Conservation (phyloP, 2,888 invertebrate species). For the Mythimna pallens region DNA sequence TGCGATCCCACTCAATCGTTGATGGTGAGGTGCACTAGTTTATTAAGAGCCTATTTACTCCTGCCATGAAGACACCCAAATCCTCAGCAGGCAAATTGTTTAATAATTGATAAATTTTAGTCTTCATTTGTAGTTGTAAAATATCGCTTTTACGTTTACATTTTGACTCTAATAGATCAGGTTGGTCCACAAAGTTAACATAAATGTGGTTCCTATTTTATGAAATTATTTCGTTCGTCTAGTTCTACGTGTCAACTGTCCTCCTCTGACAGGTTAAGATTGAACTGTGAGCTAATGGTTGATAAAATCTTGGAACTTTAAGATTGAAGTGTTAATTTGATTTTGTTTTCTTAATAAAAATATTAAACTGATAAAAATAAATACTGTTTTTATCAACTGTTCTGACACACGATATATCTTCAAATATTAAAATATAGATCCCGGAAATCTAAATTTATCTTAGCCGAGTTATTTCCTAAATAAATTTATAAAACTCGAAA, state of each 20-base stretch:
- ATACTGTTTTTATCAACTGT: neutral
- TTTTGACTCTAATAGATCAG: neutral
- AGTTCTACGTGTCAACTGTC: conserved; percentile 15
- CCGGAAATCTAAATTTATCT: conserved; percentile 18
- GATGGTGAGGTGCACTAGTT: too few species aligned
- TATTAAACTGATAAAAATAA: neutral
- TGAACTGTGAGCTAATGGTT: conserved; percentile 45
- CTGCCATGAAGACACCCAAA: too few species aligned
- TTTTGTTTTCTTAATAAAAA: conserved; percentile 4
- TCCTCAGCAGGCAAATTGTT: too few species aligned
- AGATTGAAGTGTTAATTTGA: conserved; percentile 5
- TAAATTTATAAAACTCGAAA: conserved; percentile 16
- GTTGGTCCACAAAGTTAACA: neutral
- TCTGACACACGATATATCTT: neutral
- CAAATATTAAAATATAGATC: conserved; percentile 14
- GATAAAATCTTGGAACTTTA: conserved; percentile 9
- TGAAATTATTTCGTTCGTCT: conserved; percentile 23
- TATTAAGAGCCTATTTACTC: too few species aligned
- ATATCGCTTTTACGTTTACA: neutral
- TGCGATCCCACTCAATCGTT: too few species aligned
- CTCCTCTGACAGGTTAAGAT: conserved; percentile 65
- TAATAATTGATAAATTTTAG: neutral
- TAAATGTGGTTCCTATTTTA: conserved; percentile 4
- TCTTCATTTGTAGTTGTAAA: neutral
- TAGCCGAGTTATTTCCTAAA: conserved; percentile 22